phyloP scores from a whole-genome alignment of 2,113 vertebrate species.

The Phalacrocorax carbo region DNA sequence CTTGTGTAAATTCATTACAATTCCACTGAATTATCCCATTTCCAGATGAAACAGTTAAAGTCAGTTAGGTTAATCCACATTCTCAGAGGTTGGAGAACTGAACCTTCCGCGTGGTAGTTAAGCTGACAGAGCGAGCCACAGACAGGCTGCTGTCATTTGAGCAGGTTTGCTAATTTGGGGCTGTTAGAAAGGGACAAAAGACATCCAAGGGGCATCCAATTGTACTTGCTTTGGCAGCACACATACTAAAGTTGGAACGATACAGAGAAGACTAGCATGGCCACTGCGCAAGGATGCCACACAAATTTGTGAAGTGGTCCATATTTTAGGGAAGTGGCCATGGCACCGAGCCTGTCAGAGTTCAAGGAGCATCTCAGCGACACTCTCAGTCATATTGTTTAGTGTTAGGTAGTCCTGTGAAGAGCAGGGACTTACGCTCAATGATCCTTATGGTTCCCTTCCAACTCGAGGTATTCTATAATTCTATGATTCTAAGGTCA shows the following conservation, averaged over 20 bases:
- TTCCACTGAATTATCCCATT: background rate
- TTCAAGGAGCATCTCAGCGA: fast-evolving
- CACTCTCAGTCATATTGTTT: background rate
- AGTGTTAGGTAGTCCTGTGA: background rate
- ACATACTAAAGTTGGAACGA: background rate
- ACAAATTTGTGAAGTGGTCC: conserved; percentile 43
- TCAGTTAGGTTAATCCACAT: background rate
- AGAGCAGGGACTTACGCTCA: fast-evolving
- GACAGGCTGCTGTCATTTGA: background rate
- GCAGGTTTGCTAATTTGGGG: background rate
- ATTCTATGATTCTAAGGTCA: background rate
- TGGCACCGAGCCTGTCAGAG: background rate
- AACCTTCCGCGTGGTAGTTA: background rate
- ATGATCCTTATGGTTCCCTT: background rate
- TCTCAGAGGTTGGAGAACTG: background rate
- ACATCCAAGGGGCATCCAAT: background rate
- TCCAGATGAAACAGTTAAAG: background rate
- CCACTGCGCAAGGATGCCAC: conserved; percentile 53
- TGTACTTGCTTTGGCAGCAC: background rate
- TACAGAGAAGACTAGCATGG: background rate
- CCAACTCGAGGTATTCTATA: background rate
- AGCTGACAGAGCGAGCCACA: background rate
- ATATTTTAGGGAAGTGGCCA: background rate
- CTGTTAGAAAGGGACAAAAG: background rate
- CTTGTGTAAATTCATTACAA: background rate